phyloP scores from a whole-genome alignment of 2,888 invertebrate genomes.

The Plebejus argus region DNA sequence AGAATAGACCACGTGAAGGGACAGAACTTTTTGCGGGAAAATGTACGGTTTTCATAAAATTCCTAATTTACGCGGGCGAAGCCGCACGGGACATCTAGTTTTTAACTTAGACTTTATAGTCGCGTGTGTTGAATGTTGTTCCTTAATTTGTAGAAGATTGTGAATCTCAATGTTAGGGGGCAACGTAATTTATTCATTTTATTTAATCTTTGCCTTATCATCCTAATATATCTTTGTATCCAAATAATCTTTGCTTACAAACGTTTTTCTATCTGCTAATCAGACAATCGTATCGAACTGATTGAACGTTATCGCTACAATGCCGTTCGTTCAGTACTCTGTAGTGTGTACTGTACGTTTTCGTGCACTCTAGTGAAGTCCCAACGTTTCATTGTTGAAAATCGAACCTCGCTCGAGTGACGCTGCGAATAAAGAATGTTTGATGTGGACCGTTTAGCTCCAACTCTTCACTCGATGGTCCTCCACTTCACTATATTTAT shows the following conservation, averaged over 20 bases:
- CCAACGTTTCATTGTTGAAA: conserved; percentile 39
- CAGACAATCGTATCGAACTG: not conserved
- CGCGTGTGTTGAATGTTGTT: conserved; percentile 43
- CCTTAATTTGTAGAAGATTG: conserved; percentile 35
- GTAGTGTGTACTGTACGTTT: conserved; percentile 11
- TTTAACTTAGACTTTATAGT: conserved; percentile 41
- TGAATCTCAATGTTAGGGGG: conserved; percentile 22
- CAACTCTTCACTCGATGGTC: conserved; percentile 40
- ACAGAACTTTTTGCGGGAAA: too few relatives aligned
- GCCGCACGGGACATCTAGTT: too few relatives aligned
- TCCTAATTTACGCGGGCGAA: too few relatives aligned
- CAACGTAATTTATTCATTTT: not conserved
- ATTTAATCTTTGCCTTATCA: not conserved
- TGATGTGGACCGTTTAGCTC: conserved; percentile 42
- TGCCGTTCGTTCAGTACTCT: not conserved
- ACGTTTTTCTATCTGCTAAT: not conserved
- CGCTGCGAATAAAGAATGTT: conserved; percentile 41
- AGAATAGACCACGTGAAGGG: too few relatives aligned
- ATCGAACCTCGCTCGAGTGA: conserved; percentile 41
- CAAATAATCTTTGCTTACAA: not conserved
- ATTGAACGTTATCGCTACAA: not conserved
- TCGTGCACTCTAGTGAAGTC: conserved; percentile 21
- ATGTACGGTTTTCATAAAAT: too few relatives aligned
- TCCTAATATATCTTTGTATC: not conserved
- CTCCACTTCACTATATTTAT: conserved; percentile 35